Base-by-base conservation (phyloP, 2,113 vertebrate species). In the Capreolus pygargus region DNA sequence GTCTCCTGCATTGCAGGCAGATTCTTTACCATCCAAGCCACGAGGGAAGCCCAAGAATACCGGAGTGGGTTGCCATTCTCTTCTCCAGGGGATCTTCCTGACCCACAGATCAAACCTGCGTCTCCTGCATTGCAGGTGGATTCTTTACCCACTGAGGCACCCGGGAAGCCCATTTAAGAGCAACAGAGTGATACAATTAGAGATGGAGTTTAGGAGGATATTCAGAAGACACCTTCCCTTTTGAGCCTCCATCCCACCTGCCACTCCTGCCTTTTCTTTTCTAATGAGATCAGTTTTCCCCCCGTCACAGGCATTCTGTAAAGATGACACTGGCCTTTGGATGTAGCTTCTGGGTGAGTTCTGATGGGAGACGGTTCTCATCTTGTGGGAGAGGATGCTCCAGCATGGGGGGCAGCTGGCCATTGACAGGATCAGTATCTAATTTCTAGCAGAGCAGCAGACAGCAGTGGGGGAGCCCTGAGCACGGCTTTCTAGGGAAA, bases 381-480 rank as follows among this genome's bases (percentile, higher is more conserved):
- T 95, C 97, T 95, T 95, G 95, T 21, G 54, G 95, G 98, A 97
- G 98, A 98, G 93, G 97, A 98, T 70, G 89, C 74, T 23, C n/a
- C 0, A 4, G n/a, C 5, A 0, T 70, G 19, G 19, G 86, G 97
- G 98, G 95, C 28, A 70, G n/a, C 6, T 99, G 98, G 97, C 97
- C 98, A 99, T 98, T 95, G 99, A 99, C 98, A 99, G 74, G 99
- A 99, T 99, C 99, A 97, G 99, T 99, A 99, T 98, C 98, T 99
- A 99, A 99, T 99, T 99, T 99, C 98, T 97, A 98, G 94, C 95
- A 89, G 92, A 98, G 98, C 98, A 99, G 99, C 98, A 98, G 86
- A 98, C 67, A 84, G 86, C 94, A 67, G 55, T 98, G 97, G 95
- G 96, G 89, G 97, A 70, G 98, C 98, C 50, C 81, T 93, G 98